Conservation (phyloP, 2,888 invertebrate species). For the Plagodis dolabraria region DNA sequence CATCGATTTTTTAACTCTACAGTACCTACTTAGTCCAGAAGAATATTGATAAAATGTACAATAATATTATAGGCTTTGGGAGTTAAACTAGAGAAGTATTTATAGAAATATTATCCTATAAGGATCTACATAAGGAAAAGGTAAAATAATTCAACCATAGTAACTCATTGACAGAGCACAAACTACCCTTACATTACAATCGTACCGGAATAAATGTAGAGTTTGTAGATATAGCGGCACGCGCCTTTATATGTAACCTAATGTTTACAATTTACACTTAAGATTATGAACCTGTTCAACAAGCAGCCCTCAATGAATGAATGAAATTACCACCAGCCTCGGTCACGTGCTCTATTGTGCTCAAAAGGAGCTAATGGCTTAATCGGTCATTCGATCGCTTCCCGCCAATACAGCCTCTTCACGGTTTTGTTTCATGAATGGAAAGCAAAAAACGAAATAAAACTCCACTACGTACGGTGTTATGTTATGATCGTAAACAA, state of each 20-base stretch:
- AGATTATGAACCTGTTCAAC: constrained; percentile 28
- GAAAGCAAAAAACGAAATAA: constrained; percentile 63
- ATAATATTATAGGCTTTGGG: no score
- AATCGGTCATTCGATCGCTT: constrained; percentile 74
- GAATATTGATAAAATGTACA: no score
- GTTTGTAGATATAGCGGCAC: no score
- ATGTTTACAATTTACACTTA: constrained; percentile 24
- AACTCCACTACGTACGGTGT: constrained; percentile 54
- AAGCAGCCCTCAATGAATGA: constrained; percentile 61
- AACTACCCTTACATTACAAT: no score
- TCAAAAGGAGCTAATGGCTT: constrained; percentile 71
- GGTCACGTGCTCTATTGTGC: constrained; percentile 77
- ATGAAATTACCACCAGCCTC: constrained; percentile 63
- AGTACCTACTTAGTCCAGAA: no score
- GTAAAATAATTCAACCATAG: no score
- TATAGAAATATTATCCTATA: no score
- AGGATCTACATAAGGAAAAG: no score
- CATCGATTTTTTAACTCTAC: no score
- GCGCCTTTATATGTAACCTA: constrained; percentile 4
- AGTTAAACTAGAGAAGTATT: no score
- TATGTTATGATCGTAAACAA: constrained; percentile 65
- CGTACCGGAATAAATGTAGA: no score
- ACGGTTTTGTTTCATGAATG: constrained; percentile 72
- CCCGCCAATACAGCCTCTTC: constrained; percentile 67
- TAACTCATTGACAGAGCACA: no score